Base-by-base conservation (phyloP, 2,113 vertebrate genomes). In the Nesogale talazaci region DNA sequence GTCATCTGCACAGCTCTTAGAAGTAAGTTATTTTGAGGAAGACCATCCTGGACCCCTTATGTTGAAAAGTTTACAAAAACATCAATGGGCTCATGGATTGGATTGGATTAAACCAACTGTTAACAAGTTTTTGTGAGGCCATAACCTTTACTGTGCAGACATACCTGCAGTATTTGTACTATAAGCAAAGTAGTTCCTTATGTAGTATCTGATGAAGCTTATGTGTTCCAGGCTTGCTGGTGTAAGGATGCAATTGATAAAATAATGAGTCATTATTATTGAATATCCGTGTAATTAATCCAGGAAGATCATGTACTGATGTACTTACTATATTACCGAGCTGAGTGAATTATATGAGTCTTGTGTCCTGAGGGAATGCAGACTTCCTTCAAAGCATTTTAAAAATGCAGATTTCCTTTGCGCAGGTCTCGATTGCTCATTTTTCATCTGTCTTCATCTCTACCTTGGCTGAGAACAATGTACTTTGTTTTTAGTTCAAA, bases 201-300 rank as follows among this genome's bases (percentile, higher is more conserved):
- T 95, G 59, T 79, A 93, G 61, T 83, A 81, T 93, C 92, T 95
- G 92, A 94, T 94, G 76, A 94, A 95, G 40, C 34, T 86, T 63
- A 61, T 72, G 75, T 63, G 69, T 88, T 88, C 80, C 67, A 78
- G 52, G 25, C 82, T 94, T 89, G 52, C 76, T 92, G 70, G 65
- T 83, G 38, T 88, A 79, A 93, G 74, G 78, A 91, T 95, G 89
- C 81, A 89, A 52, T 77, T 74, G 70, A 72, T 83, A 76, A 88
- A 91, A 69, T 94, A 94, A 92, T 94, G 94, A 92, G 72, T 96
- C 92, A 96, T 94, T 90, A 93, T 90, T 95, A 95, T 91, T 95
- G 96, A 94, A 92, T 90, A 93, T 46, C 38, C 72, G 14, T 92
- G 72, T 88, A 96, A 94, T 94, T 93, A 96, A 94, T 95, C 92